A percentile compares a stretch with the other conserved stretches of the same genome.
Evolutionary conservation across 2,797 vertebrate genomes (phyloP).

Genomic region (Gobio occitaniae): DNA sequence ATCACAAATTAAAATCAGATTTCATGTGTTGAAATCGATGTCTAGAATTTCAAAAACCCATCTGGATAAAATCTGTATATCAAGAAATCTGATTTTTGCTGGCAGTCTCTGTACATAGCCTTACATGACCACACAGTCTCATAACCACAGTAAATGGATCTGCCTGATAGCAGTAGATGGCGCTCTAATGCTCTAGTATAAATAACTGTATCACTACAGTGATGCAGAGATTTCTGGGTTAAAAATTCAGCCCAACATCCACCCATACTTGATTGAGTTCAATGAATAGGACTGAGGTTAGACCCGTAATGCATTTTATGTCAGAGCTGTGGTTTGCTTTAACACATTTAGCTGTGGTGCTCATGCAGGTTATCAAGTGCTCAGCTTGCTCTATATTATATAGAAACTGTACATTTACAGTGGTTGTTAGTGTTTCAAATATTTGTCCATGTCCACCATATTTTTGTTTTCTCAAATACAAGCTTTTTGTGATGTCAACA

Average conservation of each 20-base stretch:
- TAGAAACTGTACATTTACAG: neutral
- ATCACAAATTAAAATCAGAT: neutral
- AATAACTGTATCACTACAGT: neutral
- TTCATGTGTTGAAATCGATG: neutral
- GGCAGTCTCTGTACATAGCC: neutral
- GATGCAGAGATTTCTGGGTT: neutral
- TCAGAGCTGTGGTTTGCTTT: neutral
- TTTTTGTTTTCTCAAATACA: neutral
- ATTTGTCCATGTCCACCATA: neutral
- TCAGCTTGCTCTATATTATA: neutral
- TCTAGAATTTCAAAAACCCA: neutral
- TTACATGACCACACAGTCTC: neutral
- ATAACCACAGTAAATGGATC: neutral
- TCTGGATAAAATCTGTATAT: neutral
- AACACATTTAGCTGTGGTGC: neutral
- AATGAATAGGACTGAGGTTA: neutral
- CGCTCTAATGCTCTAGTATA: slow-evolving; percentile 21
- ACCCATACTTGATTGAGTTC: neutral
- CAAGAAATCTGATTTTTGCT: neutral
- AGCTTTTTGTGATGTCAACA: neutral
- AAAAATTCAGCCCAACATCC: neutral
- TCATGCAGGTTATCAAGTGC: neutral
- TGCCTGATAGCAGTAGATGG: slow-evolving; percentile 35
- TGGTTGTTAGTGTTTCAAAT: neutral
- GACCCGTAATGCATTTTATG: neutral